Conservation (phyloP, 2,888 invertebrate species). For the Drosophila pullipes region DNA sequence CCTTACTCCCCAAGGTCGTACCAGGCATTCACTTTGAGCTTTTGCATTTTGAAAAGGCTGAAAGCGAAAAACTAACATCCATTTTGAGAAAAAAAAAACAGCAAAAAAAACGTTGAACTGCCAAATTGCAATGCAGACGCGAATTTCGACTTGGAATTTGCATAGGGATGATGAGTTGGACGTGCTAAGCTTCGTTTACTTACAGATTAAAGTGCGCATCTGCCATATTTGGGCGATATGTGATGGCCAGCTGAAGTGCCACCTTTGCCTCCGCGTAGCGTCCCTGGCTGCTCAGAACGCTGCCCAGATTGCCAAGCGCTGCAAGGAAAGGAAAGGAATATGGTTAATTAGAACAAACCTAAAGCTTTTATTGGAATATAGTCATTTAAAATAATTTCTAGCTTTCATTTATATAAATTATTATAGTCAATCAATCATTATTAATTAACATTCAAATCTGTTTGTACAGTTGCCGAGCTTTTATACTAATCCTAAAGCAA, state of each 20-base stretch:
- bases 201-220: slow-evolving; percentile 99
- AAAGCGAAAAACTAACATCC: slow-evolving; percentile 64
- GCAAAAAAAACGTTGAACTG: slow-evolving; percentile 10
- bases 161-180: slow-evolving; percentile 49
- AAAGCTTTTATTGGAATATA: background rate
- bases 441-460: background rate
- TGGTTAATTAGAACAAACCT: background rate
- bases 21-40: slow-evolving; percentile 77
- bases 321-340: slow-evolving; percentile 70
- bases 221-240: slow-evolving; percentile 95
- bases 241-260: slow-evolving; percentile 95
- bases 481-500: background rate
- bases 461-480: background rate
- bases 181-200: slow-evolving; percentile 87
- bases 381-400: background rate
- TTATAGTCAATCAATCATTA: background rate
- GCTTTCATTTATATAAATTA: background rate
- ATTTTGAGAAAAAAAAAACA: slow-evolving; percentile 30
- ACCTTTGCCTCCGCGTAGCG: slow-evolving; percentile 94
- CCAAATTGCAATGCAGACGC: slow-evolving; percentile 43
- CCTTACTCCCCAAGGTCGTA: slow-evolving; percentile 64
- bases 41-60: slow-evolving; percentile 76
- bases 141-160: slow-evolving; percentile 52
- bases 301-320: slow-evolving; percentile 99
- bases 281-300: slow-evolving; percentile 96